Evolutionary conservation across 2,113 vertebrate species (phyloP), one percentile per base, ranked within the genome.

Genomic region (Mus pahari): DNA sequence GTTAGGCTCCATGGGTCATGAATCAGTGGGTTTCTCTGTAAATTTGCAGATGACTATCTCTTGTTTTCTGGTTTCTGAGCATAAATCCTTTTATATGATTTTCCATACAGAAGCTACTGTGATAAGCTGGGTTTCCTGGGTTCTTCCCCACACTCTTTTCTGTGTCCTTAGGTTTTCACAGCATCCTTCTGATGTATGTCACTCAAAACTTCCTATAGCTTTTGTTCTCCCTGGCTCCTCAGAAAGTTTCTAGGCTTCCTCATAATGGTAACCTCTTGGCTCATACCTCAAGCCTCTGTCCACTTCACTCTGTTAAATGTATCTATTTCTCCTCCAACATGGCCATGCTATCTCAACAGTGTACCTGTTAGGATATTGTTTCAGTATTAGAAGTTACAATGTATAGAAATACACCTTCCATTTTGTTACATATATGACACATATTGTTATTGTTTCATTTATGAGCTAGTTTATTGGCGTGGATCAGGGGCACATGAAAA

Each of bases 191-290:
- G 66, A 19, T 91, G 92, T 89, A 92, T 36, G 48, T 68, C 16
- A 79, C 31, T 2, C 55, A 42, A 13, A 31, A 70, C 75, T 95
- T 48, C 53, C 50, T 73, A 6, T 68, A 39, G 17, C 28, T 94
- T 5, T 77, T 36, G 53, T 55, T 45, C 74, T 89, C 90, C 39
- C 60, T 75, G 28, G 7, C 81, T 94, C 55, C 12, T 71, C 33
- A 94, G 7, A 90, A 75, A 92, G 17, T 90, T 92, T 92, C 13
- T 20, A 82, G 24, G 83, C 79, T 71, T 95, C 53, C 28, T 71
- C 26, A 75, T 7, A 70, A 24, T 64, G 7, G 6, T 12, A 60
- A 24, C 5, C 7, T 75, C 7, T 84, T 86, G n/a, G 24, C 55
- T 70, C 4, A 45, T 86, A 39, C 22, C 2, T 64, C n/a, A 81